Percentiles rank a stretch among this genome's conserved stretches.
Evolutionary conservation across 2,888 invertebrate species (phyloP).

Genomic region (Aleiodes testaceus): DNA sequence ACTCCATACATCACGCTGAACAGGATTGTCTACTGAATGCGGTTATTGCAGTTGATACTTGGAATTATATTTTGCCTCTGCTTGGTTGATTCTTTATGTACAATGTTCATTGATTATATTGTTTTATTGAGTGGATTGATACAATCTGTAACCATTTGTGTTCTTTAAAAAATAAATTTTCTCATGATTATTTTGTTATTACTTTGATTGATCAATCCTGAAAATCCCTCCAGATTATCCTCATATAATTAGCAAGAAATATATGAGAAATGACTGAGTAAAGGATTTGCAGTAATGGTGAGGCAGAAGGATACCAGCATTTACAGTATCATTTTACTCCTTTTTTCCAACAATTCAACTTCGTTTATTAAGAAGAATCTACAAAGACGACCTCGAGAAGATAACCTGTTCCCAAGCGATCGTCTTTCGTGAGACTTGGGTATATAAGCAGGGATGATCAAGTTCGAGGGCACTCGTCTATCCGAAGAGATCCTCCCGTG

Average conservation of each 20-base stretch:
- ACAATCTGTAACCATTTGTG: too few species aligned
- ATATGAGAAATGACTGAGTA: too few species aligned
- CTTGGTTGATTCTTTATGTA: neutral
- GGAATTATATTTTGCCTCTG: neutral
- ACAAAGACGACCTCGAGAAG: conserved; percentile 14
- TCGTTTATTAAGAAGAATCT: neutral
- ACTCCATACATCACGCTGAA: conserved; percentile 19
- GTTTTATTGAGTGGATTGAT: too few species aligned
- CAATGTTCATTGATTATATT: too few species aligned
- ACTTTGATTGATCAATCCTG: too few species aligned
- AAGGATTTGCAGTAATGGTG: too few species aligned
- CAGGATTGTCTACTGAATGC: conserved; percentile 6
- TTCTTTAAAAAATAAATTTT: too few species aligned
- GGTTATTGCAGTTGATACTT: neutral
- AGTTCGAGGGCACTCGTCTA: conserved; percentile 40
- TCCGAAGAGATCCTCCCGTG: conserved; percentile 5
- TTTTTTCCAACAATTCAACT: neutral
- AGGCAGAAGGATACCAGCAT: conserved; percentile 12
- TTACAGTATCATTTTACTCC: neutral
- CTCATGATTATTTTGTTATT: too few species aligned
- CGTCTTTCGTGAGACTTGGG: conserved; percentile 10
- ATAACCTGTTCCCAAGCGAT: conserved; percentile 38
- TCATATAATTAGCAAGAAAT: too few species aligned
- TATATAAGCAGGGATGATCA: conserved; percentile 42
- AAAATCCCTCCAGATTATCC: too few species aligned